These are phyloP conservation scores for Tympanoctomys barrerae DNA, from an alignment of 2,797 vertebrate species.

Conservation along the genomic window DNA sequence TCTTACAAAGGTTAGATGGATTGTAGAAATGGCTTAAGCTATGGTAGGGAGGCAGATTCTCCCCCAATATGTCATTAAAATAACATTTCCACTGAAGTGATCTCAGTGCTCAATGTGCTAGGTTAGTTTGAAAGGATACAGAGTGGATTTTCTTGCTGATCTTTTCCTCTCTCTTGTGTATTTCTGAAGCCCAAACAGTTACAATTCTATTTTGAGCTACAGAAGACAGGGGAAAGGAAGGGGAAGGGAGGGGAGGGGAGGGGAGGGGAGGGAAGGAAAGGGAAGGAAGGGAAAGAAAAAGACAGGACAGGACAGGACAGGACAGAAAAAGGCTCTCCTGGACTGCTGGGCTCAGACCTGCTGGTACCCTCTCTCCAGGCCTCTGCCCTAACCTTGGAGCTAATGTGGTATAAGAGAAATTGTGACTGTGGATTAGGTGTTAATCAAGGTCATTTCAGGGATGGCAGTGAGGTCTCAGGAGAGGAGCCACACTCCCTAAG, in stretches of 20 bases:
- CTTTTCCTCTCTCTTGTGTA: constrained; percentile 44
- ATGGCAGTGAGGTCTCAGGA: constrained; percentile 54
- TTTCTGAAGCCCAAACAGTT: constrained; percentile 56
- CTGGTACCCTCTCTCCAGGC: not conserved
- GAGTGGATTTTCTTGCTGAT: not conserved
- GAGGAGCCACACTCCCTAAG: constrained; percentile 15
- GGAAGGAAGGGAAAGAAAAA: no score
- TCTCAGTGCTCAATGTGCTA: constrained; percentile 54
- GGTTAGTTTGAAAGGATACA: constrained; percentile 32
- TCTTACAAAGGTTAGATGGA: no score
- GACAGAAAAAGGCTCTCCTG: not conserved
- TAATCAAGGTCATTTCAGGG: constrained; percentile 72
- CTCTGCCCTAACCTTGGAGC: not conserved
- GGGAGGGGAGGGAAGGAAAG: fast-evolving
- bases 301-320: no score
- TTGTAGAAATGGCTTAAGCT: no score
- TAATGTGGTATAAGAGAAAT: constrained; percentile 13
- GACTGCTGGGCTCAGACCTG: not conserved
- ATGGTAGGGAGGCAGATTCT: not conserved
- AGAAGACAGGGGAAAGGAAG: not conserved
- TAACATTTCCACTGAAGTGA: constrained; percentile 32
- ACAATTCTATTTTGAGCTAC: constrained; percentile 57
- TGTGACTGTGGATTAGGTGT: constrained; percentile 54
- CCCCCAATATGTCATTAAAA: not conserved
- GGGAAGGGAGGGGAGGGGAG: not conserved